Percentiles rank a stretch among this genome's conserved stretches.
phyloP scores from a whole-genome alignment of 2,113 vertebrate genomes.

The Rhagologus leucostigma region DNA sequence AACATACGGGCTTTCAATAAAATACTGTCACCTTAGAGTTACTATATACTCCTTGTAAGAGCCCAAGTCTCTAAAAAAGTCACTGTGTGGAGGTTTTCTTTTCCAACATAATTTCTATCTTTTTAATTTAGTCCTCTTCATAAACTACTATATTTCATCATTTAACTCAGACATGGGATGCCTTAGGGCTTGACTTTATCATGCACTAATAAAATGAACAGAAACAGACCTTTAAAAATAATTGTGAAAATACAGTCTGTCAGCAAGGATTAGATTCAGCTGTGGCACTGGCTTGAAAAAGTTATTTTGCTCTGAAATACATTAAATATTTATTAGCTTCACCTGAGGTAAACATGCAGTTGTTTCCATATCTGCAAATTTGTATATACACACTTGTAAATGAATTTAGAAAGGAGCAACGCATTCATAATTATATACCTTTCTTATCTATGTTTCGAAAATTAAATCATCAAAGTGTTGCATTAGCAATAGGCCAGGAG shows the following conservation, averaged over 20 bases:
- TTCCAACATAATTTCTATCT: neutral
- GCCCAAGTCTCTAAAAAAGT: neutral
- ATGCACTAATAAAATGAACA: slow-evolving; percentile 61
- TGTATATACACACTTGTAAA: slow-evolving; percentile 26
- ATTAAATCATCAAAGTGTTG: neutral
- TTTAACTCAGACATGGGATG: slow-evolving; percentile 50
- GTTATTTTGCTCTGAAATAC: slow-evolving; percentile 52
- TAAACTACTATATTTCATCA: slow-evolving; percentile 47
- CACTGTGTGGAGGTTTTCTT: neutral
- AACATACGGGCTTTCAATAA: neutral
- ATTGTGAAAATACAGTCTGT: slow-evolving; percentile 51
- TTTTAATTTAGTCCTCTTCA: slow-evolving; percentile 30
- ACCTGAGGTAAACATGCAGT: slow-evolving; percentile 42
- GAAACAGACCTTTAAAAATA: slow-evolving; percentile 67
- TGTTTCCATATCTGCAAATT: slow-evolving; percentile 68
- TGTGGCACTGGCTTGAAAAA: slow-evolving; percentile 25
- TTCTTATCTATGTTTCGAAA: neutral
- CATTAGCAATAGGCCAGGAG: neutral
- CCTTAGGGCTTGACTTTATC: slow-evolving; percentile 56
- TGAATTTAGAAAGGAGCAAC: slow-evolving; percentile 20
- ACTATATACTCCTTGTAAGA: neutral
- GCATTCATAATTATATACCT: neutral
- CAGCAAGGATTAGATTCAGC: slow-evolving; percentile 58
- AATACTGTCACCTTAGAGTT: neutral
- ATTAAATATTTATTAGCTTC: slow-evolving; percentile 67